Evolutionary conservation across 2,797 vertebrate genomes (phyloP).

Genomic region (Harpagifer antarcticus): DNA sequence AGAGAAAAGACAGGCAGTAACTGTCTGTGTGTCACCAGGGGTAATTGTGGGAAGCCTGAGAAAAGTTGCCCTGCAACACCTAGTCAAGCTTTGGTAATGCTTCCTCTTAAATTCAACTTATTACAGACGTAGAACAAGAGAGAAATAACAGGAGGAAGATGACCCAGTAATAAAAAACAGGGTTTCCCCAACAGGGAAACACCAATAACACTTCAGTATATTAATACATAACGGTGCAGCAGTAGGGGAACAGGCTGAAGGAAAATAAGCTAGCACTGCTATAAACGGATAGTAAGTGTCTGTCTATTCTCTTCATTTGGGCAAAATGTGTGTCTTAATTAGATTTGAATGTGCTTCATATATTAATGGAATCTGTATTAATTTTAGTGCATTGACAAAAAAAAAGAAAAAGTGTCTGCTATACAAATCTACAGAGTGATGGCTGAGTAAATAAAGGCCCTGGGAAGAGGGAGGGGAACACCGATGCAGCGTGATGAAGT

Average conservation of each 20-base stretch:
- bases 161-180: conserved; percentile 29
- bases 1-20: conserved; percentile 83
- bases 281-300: not conserved
- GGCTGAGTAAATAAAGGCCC: conserved; percentile 15
- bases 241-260: not conserved
- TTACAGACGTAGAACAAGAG: conserved; percentile 19
- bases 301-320: not conserved
- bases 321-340: not conserved
- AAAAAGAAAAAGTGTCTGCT: conserved; percentile 10
- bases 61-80: conserved; percentile 76
- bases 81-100: conserved; percentile 63
- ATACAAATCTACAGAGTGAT: conserved; percentile 17
- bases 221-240: not conserved
- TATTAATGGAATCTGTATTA: not conserved
- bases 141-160: conserved; percentile 20
- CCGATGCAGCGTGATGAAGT: conserved; percentile 40
- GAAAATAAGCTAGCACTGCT: not conserved
- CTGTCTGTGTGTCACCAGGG: conserved; percentile 81
- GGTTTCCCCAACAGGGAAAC: conserved; percentile 3
- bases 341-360: not conserved
- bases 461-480: conserved; percentile 17
- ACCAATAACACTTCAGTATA: not conserved
- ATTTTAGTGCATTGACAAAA: not conserved
- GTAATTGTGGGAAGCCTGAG: conserved; percentile 77
- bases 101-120: conserved; percentile 34